phyloP scores from a whole-genome alignment of 2,113 vertebrate genomes.

The Ciconia maguari region DNA sequence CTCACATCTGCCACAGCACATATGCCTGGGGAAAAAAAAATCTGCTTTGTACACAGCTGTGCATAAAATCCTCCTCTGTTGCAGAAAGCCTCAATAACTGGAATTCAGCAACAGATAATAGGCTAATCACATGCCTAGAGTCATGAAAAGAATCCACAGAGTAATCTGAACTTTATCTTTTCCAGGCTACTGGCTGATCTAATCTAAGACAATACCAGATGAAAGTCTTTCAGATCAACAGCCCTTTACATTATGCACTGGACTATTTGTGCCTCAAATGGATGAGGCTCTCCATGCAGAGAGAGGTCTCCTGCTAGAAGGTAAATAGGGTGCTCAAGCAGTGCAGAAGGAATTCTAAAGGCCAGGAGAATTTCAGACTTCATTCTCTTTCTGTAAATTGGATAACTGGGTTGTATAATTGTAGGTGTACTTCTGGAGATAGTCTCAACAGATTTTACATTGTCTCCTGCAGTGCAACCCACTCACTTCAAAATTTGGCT shows the following conservation, averaged over 20 bases:
- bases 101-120: background rate
- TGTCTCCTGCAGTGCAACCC: background rate
- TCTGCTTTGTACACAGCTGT: background rate
- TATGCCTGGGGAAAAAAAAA: background rate
- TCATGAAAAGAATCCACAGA: background rate
- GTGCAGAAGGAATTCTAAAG: background rate
- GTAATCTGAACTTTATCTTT: background rate
- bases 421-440: background rate
- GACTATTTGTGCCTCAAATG: background rate
- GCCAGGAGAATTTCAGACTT: background rate
- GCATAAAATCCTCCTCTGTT: background rate
- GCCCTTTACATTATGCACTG: background rate
- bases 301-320: background rate
- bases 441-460: background rate
- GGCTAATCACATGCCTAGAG: background rate
- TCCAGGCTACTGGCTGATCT: background rate
- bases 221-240: background rate
- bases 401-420: background rate
- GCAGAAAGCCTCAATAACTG: background rate
- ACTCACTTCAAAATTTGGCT: background rate
- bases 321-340: background rate
- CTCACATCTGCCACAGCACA: background rate
- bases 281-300: background rate
- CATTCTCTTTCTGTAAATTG: background rate
- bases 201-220: background rate